Base-by-base conservation (phyloP, 1,140 invertebrate genomes). In the Ridgeia piscesae region DNA sequence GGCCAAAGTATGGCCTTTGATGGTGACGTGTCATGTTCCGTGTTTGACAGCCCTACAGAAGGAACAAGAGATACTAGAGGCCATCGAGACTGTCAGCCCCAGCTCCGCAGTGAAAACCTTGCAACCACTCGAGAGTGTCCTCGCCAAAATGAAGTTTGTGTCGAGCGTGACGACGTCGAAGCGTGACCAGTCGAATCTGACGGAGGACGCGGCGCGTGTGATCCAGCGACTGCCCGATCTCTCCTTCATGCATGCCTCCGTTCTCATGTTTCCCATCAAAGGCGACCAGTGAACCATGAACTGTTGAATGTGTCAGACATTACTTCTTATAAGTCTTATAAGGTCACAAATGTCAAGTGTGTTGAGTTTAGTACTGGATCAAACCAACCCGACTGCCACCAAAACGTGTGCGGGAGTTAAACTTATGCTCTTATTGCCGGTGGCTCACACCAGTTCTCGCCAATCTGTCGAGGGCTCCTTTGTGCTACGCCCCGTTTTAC, bases 21-120 rank as follows among this genome's bases (percentile, higher is more conserved):
- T 50, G 48, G 0, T 0, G 48, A 50, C 48, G 8, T 0, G 48
- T 8, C 0, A 50, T 50, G 0, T 50, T 50, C 48, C 9, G 9
- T 89, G 89, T 14, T 90, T n/a, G 6, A 35, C 88, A 92, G 91
- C 34, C 42, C 91, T 92, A 21, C 33, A 92, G 42, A 58, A 92
- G 34, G 91, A 92, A 42, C 33, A 92, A 42, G 91, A 92, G 91
- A 88, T 92, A 33, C 91, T 92, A 34, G 33, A 88, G 50, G 50
- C 91, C 21, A 48, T 92, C 14, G 91, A 92, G 42, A 35, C 91
- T 11, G 11, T 48, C 34, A 88, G 33, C 17, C 33, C 50, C 33
- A 88, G 50, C 91, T 14, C 91, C 48, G 4, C 6, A 6, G 58
- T 77, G 50, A 89, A 88, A 34, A 88, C 33, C 11, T 88, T 77